Percentiles rank a stretch among this genome's conserved stretches.
Conservation (phyloP, 2,888 invertebrate species). For the Troilus luridus region DNA sequence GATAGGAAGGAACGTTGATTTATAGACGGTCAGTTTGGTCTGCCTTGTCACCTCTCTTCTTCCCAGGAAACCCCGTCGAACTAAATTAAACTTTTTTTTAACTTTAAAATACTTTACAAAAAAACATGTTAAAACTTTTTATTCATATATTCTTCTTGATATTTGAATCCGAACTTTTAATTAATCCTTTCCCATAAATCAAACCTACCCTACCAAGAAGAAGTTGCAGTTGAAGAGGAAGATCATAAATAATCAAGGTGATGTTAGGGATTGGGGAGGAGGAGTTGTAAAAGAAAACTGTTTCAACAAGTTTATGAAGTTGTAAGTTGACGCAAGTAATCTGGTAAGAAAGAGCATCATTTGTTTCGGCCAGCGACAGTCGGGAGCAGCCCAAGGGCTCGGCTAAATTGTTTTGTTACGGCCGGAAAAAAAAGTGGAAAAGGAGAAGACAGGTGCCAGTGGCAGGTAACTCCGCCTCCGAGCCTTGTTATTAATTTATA, state of each 20-base stretch:
- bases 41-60: too few relatives aligned
- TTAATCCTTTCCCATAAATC: slow-evolving; percentile 15
- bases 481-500: slow-evolving; percentile 44
- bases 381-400: slow-evolving; percentile 1
- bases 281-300: slow-evolving; percentile 38
- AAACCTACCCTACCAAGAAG: background rate
- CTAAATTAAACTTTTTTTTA: too few relatives aligned
- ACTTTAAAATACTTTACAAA: too few relatives aligned
- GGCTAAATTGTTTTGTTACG: slow-evolving; percentile 20
- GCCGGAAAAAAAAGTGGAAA: background rate
- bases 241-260: slow-evolving; percentile 24
- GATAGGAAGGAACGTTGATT: too few relatives aligned
- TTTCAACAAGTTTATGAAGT: slow-evolving; percentile 47
- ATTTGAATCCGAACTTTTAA: too few relatives aligned
- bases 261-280: background rate
- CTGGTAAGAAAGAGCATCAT: slow-evolving; percentile 47
- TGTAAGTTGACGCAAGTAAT: slow-evolving; percentile 50
- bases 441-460: slow-evolving; percentile 45
- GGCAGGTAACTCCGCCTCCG: background rate
- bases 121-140: too few relatives aligned
- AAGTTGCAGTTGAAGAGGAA: background rate
- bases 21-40: too few relatives aligned
- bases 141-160: too few relatives aligned
- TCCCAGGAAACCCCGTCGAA: too few relatives aligned
- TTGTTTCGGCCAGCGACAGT: slow-evolving; percentile 46